phyloP scores from a whole-genome alignment of 2,113 vertebrate species.

The Rhipidura dahli region DNA sequence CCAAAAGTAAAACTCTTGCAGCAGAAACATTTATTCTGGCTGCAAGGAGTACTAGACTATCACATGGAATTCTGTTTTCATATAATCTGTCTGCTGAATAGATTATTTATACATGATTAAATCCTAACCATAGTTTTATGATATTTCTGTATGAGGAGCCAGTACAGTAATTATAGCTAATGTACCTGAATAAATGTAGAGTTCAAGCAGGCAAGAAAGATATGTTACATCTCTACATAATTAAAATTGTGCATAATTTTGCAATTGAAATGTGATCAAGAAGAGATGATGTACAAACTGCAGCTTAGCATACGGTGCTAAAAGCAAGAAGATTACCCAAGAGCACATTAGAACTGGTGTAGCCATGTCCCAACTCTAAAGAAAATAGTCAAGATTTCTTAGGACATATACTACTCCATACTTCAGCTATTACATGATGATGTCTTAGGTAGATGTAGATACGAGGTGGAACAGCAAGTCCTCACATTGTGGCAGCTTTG shows the following conservation, averaged over 20 bases:
- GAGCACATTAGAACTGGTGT: background rate
- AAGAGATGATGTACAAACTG: background rate
- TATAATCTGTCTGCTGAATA: slow-evolving; percentile 20
- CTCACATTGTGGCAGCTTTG: background rate
- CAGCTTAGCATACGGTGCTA: background rate
- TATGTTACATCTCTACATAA: background rate
- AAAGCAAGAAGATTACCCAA: background rate
- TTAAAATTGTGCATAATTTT: background rate
- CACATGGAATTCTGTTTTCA: slow-evolving; percentile 57
- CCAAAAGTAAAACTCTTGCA: slow-evolving; percentile 1
- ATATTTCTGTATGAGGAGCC: background rate
- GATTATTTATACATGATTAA: slow-evolving; percentile 53
- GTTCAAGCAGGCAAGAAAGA: background rate
- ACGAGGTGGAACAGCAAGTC: background rate
- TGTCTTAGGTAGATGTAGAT: background rate
- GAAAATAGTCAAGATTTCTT: background rate
- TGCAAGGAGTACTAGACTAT: slow-evolving; percentile 30
- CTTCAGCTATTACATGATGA: background rate
- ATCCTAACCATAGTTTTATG: slow-evolving; percentile 14
- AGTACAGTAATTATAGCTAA: slow-evolving; percentile 12
- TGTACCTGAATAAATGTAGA: background rate
- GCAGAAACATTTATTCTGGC: slow-evolving; percentile 13
- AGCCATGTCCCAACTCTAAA: background rate
- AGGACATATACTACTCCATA: background rate
- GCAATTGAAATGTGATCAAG: background rate